Percentiles rank a stretch among this genome's conserved stretches.
phyloP scores from a whole-genome alignment of 2,113 vertebrate species.

The Crotalus viridis region DNA sequence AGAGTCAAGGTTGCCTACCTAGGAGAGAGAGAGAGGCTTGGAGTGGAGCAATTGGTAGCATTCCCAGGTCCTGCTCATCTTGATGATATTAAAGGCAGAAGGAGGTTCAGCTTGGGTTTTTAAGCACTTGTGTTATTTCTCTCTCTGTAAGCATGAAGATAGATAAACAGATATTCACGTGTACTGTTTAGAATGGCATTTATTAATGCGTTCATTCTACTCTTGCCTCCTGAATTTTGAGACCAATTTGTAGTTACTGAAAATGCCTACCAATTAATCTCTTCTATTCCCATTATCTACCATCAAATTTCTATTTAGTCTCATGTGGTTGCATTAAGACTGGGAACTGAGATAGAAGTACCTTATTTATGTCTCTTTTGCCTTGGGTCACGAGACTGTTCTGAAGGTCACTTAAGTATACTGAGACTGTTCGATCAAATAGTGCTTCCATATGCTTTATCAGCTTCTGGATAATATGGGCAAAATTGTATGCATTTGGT shows the following conservation, averaged over 20 bases:
- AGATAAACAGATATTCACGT: not conserved
- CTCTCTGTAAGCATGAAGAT: not conserved
- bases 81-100: not conserved
- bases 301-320: not conserved
- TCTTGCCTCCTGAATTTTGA: not conserved
- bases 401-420: not conserved
- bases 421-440: not conserved
- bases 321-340: not conserved
- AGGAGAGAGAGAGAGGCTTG: not conserved
- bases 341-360: not conserved
- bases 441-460: not conserved
- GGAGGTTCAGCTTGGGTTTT: not conserved
- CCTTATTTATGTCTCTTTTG: not conserved
- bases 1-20: too few relatives aligned
- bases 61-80: not conserved
- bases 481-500: not conserved
- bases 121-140: not conserved
- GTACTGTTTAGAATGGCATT: not conserved
- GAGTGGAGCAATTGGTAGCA: not conserved
- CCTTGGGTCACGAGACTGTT: not conserved
- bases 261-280: not conserved
- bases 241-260: not conserved
- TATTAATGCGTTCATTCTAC: not conserved
- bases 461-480: not conserved
- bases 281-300: not conserved